These are phyloP conservation scores for Drosophila mimetica DNA, from an alignment of 2,888 invertebrate genomes.

Conservation along the genomic window DNA sequence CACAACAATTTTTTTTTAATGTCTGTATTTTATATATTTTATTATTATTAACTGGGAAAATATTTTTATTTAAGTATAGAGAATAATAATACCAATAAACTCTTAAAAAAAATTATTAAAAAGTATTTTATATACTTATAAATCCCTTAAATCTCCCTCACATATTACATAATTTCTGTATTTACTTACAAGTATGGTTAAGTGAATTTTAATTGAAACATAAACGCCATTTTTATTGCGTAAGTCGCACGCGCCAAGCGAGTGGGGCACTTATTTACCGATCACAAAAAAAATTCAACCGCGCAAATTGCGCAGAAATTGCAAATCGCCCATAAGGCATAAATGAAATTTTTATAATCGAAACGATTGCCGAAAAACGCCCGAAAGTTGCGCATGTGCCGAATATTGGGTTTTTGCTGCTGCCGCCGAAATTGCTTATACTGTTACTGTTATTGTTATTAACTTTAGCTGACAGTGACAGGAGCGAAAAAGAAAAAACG, in stretches of 20 bases:
- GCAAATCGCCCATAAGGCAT: conserved; percentile 77
- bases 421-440: conserved; percentile 36
- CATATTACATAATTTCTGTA: conserved; percentile 15
- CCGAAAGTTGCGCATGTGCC: conserved; percentile 35
- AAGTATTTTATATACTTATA: not conserved
- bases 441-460: conserved; percentile 74
- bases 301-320: conserved; percentile 73
- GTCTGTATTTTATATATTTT: no score
- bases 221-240: conserved; percentile 72
- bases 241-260: conserved; percentile 71
- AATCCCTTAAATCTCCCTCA: not conserved
- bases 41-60: no score
- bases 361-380: conserved; percentile 57
- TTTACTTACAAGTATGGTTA: not conserved
- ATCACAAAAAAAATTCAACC: conserved; percentile 33
- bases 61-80: no score
- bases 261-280: conserved; percentile 49
- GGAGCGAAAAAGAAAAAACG: conserved; percentile 31
- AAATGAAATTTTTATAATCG: conserved; percentile 79
- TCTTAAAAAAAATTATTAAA: no score
- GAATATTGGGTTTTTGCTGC: conserved; percentile 24
- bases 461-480: conserved; percentile 62
- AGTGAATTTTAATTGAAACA: conserved; percentile 69
- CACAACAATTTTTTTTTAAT: no score
- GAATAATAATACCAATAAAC: no score